phyloP scores from a whole-genome alignment of 2,113 vertebrate genomes.

The Gorsachius goisagi region DNA sequence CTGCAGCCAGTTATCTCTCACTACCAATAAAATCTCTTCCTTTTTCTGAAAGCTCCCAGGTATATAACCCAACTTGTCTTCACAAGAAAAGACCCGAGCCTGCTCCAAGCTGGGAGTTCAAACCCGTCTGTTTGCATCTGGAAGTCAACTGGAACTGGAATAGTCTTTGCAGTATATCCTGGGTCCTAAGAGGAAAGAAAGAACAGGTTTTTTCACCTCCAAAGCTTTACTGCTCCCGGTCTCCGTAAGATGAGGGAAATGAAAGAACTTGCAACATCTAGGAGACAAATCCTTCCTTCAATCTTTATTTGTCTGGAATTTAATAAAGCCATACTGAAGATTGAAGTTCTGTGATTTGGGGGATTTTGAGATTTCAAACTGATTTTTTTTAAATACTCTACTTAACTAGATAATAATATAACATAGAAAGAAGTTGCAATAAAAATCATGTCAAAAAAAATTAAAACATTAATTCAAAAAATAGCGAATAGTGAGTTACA shows the following conservation, averaged over 20 bases:
- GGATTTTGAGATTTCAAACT: neutral
- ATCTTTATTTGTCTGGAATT: neutral
- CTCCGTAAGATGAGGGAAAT: neutral
- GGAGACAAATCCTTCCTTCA: neutral
- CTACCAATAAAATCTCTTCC: neutral
- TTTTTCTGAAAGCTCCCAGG: neutral
- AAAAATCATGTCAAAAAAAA: neutral
- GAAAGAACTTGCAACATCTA: neutral
- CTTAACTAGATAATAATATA: neutral
- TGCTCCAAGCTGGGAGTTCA: neutral
- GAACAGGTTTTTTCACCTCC: neutral
- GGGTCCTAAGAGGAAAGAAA: neutral
- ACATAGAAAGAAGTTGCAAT: neutral
- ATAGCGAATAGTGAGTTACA: neutral
- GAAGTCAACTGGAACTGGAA: neutral
- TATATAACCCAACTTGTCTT: neutral
- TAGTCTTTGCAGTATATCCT: neutral
- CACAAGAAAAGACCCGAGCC: neutral
- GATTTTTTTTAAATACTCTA: neutral
- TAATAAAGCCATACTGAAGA: neutral
- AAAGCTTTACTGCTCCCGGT: neutral
- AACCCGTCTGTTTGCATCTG: neutral
- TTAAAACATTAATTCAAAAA: neutral
- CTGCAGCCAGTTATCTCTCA: neutral
- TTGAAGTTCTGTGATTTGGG: neutral